These are phyloP conservation scores for Karalla daura DNA, from an alignment of 2,797 vertebrate genomes.

Conservation along the genomic window DNA sequence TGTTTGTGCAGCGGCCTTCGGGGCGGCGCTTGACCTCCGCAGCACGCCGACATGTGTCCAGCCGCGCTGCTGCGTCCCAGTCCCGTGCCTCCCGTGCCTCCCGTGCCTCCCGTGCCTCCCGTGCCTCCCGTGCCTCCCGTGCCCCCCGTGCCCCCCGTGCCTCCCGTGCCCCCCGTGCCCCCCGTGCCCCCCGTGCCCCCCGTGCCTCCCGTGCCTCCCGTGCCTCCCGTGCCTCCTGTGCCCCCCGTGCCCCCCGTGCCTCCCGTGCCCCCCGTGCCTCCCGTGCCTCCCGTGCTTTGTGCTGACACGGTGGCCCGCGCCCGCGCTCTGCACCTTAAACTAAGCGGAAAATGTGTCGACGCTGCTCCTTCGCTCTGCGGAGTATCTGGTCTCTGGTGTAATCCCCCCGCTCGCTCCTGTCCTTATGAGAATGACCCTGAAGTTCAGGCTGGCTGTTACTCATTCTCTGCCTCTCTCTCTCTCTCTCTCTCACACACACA, in stretches of 20 bases:
- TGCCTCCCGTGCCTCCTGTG: slow-evolving; percentile 50
- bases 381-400: slow-evolving; percentile 69
- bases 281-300: slow-evolving; percentile 32
- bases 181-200: slow-evolving; percentile 23
- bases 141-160: slow-evolving; percentile 54
- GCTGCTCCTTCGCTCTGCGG: slow-evolving; percentile 53
- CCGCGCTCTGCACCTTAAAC: slow-evolving; percentile 68
- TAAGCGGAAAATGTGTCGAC: slow-evolving; percentile 75
- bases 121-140: slow-evolving; percentile 45
- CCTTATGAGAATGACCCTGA: slow-evolving; percentile 62
- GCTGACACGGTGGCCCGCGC: slow-evolving; percentile 56
- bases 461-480: slow-evolving; percentile 26
- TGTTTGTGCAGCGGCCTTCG: too few species aligned
- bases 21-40: slow-evolving; percentile 3
- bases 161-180: slow-evolving; percentile 46
- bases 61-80: too few species aligned
- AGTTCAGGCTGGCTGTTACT: slow-evolving; percentile 54
- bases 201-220: slow-evolving; percentile 30
- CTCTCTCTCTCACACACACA: background rate
- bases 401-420: slow-evolving; percentile 51
- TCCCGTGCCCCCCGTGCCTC: slow-evolving; percentile 60
- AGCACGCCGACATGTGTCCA: slow-evolving; percentile 11
- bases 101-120: slow-evolving; percentile 24
- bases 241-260: slow-evolving; percentile 47
- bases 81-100: slow-evolving; percentile 33